A percentile compares a stretch with the other conserved stretches of the same genome.
These are phyloP conservation scores for Zaprionus vittiger DNA, from an alignment of 1,140 invertebrate species.

Conservation along the genomic window DNA sequence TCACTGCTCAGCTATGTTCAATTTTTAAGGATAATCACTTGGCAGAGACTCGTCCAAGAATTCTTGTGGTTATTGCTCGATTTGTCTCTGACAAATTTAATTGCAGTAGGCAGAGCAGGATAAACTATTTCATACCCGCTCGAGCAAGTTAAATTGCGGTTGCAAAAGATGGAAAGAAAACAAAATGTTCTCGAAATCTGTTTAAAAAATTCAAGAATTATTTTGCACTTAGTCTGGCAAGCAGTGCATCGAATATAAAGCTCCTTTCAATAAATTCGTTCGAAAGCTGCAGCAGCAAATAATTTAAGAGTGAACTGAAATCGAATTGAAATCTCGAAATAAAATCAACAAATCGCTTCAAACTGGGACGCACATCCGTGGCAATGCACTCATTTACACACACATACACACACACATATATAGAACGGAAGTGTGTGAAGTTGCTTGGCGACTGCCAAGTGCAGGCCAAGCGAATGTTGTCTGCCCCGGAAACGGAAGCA, in stretches of 20 bases:
- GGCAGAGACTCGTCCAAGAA: conserved; percentile 8
- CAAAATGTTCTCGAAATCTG: background rate
- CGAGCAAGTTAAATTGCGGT: conserved; percentile 3
- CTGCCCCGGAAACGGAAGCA: conserved; percentile 75
- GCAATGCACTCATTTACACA: conserved; percentile 19
- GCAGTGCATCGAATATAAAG: conserved; percentile 1
- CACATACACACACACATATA: background rate
- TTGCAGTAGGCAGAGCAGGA: conserved; percentile 45
- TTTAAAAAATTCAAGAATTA: background rate
- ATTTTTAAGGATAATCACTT: conserved; percentile 74
- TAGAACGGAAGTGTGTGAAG: conserved; percentile 48
- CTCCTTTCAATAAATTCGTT: conserved; percentile 57
- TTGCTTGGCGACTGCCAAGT: conserved; percentile 55
- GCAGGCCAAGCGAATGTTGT: conserved; percentile 68
- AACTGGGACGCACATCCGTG: conserved; percentile 56
- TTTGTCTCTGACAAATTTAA: conserved; percentile 59
- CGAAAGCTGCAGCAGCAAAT: conserved; percentile 22
- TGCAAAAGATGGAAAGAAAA: background rate
- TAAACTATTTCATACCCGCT: conserved; percentile 13
- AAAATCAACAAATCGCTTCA: conserved; percentile 46
- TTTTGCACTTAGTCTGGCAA: background rate
- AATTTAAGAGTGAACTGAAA: conserved; percentile 20
- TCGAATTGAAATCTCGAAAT: conserved; percentile 51
- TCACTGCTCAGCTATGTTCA: conserved; percentile 24
- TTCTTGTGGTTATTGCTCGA: conserved; percentile 22